phyloP scores from a whole-genome alignment of 2,888 invertebrate genomes.

The Clistopyga incitator region DNA sequence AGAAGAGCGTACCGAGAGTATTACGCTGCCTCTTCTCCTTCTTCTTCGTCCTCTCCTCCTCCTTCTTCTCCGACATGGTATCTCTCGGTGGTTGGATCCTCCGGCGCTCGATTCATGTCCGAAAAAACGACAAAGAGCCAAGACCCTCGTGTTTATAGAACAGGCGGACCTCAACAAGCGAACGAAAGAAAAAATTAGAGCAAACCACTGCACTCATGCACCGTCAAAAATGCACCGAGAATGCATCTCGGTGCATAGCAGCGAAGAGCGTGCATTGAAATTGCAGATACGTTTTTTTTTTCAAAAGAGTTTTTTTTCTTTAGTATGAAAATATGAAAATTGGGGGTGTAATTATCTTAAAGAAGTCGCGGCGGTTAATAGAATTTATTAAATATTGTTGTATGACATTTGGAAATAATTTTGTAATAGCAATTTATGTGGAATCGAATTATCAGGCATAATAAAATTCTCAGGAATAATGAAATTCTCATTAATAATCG shows the following conservation, averaged over 20 bases:
- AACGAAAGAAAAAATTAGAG: slow-evolving; percentile 52
- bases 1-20: slow-evolving; percentile 57
- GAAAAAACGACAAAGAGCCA: slow-evolving; percentile 43
- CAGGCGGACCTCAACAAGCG: slow-evolving; percentile 5
- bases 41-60: slow-evolving; percentile 15
- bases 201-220: slow-evolving; percentile 17
- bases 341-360: too few species aligned
- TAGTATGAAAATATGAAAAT: too few species aligned
- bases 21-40: slow-evolving; percentile 60
- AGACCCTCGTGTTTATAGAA: slow-evolving; percentile 35
- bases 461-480: too few species aligned
- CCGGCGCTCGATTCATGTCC: slow-evolving; percentile 41
- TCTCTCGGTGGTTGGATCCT: slow-evolving; percentile 36
- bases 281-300: too few species aligned
- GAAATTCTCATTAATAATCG: too few species aligned
- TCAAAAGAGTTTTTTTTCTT: too few species aligned
- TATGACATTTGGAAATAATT: too few species aligned
- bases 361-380: too few species aligned
- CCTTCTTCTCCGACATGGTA: slow-evolving; percentile 26
- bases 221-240: slow-evolving; percentile 14
- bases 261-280: not conserved
- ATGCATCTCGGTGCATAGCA: slow-evolving; percentile 1
- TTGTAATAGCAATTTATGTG: too few species aligned
- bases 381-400: too few species aligned
- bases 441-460: too few species aligned